These are phyloP conservation scores for Hyles vespertilio DNA, from an alignment of 1,140 invertebrate species.

Conservation along the genomic window DNA sequence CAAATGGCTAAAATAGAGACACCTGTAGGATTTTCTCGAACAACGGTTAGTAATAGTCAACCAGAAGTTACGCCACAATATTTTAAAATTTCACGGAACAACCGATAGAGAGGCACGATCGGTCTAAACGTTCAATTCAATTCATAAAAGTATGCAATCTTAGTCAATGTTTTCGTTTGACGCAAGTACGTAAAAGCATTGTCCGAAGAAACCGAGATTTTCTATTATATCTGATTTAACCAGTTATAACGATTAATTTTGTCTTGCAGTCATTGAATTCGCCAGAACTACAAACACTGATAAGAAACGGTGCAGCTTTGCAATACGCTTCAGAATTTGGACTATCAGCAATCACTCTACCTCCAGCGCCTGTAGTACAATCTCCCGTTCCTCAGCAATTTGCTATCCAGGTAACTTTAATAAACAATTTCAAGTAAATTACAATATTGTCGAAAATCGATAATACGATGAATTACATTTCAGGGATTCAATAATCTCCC, in stretches of 20 bases:
- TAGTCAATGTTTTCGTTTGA: too few relatives aligned
- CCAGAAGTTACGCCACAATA: too few relatives aligned
- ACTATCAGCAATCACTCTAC: slow-evolving; percentile 35
- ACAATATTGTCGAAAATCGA: not conserved
- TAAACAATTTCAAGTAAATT: too few relatives aligned
- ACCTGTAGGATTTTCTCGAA: slow-evolving; percentile 59
- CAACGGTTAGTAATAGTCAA: slow-evolving; percentile 35
- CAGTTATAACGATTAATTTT: not conserved
- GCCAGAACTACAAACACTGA: slow-evolving; percentile 75
- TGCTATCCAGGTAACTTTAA: slow-evolving; percentile 1
- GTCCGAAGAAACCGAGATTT: too few relatives aligned
- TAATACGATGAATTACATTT: slow-evolving; percentile 20
- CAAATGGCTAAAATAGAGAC: slow-evolving; percentile 44
- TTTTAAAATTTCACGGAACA: too few relatives aligned
- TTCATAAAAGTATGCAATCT: too few relatives aligned
- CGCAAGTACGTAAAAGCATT: too few relatives aligned
- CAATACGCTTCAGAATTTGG: slow-evolving; percentile 68
- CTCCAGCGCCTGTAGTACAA: slow-evolving; percentile 44
- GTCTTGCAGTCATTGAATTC: slow-evolving; percentile 65
- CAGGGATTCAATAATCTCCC: slow-evolving; percentile 48
- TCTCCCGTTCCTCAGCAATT: not conserved
- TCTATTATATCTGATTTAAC: too few relatives aligned
- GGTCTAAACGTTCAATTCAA: too few relatives aligned
- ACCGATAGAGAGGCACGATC: too few relatives aligned
- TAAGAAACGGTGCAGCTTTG: slow-evolving; percentile 74